Evolutionary conservation across 2,113 vertebrate species (phyloP).

Genomic region (Furnarius figulus): DNA sequence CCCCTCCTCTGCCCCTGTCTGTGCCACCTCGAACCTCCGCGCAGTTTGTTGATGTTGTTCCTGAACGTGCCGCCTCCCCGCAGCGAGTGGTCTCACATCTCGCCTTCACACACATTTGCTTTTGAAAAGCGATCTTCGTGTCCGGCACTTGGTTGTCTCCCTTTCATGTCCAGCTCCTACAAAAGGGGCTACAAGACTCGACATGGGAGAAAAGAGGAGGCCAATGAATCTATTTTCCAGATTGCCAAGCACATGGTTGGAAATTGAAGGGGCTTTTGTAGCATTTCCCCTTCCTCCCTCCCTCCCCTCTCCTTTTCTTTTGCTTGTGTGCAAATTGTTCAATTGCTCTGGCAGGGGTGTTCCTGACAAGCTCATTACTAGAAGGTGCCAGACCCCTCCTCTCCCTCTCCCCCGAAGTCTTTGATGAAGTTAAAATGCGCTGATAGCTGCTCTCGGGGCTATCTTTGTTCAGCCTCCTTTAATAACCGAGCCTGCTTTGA

Average conservation of each 20-base stretch:
- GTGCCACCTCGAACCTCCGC: conserved; percentile 76
- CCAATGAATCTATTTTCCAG: conserved; percentile 86
- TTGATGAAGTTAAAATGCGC: conserved; percentile 73
- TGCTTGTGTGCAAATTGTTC: conserved; percentile 81
- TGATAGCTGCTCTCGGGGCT: conserved; percentile 55
- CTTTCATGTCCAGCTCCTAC: conserved; percentile 82
- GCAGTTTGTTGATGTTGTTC: conserved; percentile 88
- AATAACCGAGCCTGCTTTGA: conserved; percentile 52
- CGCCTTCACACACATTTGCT: conserved; percentile 80
- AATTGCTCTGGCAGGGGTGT: conserved; percentile 82
- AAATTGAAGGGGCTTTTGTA: conserved; percentile 77
- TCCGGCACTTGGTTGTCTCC: conserved; percentile 83
- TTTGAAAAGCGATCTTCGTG: conserved; percentile 90
- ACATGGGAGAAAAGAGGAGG: conserved; percentile 79
- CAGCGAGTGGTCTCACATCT: conserved; percentile 83
- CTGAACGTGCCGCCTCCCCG: conserved; percentile 77
- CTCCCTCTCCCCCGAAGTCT: conserved; percentile 64
- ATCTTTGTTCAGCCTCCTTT: conserved; percentile 59
- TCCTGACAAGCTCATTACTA: conserved; percentile 86
- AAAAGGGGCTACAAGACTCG: conserved; percentile 83
- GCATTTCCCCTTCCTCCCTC: conserved; percentile 52
- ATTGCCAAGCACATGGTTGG: conserved; percentile 84
- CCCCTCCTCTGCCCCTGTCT: conserved; percentile 66
- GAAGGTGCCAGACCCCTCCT: conserved; percentile 76
- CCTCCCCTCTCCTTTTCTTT: conserved; percentile 74